Evolutionary conservation across 2,113 vertebrate genomes (phyloP).

Genomic region (Chitala chitala): DNA sequence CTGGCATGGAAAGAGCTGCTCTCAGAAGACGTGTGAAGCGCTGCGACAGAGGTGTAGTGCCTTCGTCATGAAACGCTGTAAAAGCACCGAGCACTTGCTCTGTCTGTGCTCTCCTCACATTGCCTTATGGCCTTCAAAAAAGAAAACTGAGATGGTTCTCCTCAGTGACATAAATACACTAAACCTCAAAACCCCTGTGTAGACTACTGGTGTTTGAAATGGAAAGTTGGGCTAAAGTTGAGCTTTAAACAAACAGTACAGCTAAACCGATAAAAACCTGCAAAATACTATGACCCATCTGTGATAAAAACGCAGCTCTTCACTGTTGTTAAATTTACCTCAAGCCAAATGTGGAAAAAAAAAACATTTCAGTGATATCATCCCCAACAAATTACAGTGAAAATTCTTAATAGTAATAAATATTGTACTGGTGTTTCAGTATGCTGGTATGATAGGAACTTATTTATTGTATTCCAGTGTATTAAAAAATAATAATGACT

Average conservation of each 20-base stretch:
- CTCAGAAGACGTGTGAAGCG: background rate
- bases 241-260: conserved; percentile 13
- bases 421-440: too few species aligned
- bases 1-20: background rate
- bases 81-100: background rate
- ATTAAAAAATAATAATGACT: too few species aligned
- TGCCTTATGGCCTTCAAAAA: background rate
- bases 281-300: conserved; percentile 13
- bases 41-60: background rate
- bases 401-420: too few species aligned
- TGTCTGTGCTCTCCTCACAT: background rate
- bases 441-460: too few species aligned
- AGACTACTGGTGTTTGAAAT: conserved; percentile 5
- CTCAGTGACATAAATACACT: background rate
- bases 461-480: too few species aligned
- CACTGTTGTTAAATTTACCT: background rate
- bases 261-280: conserved; percentile 14
- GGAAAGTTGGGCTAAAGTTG: background rate
- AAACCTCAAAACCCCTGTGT: conserved; percentile 2
- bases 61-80: background rate
- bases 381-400: background rate
- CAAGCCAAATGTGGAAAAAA: background rate
- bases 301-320: background rate
- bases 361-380: background rate
- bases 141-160: background rate